Base-by-base conservation (phyloP, 2,888 invertebrate species). In the Tineola bisselliella region DNA sequence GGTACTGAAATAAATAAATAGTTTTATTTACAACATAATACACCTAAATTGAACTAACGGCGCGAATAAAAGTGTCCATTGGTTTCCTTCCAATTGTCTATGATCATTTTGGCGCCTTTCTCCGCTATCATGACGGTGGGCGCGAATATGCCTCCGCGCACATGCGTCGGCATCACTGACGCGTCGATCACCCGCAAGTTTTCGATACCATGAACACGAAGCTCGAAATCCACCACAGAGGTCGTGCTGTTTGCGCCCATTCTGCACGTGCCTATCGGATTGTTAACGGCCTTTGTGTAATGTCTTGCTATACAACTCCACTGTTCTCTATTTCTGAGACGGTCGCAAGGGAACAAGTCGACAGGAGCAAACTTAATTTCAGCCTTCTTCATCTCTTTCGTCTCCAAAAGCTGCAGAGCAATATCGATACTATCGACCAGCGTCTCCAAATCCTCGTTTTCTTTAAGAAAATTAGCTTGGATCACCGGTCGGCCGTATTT, bases 41-140 rank as follows among this genome's bases (percentile, higher is more conserved):
- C 48, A 54, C 13, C 18, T 25, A 43, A 59, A 59, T 43, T 25
- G 8, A 54, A 25, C 54, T 54, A 54, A 54, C 54, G 54, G 3
- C 54, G 54, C 54, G 65, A 73, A 63, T 76, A 77, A 63, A 76
- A 81, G 64, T 76, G 71, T 33, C 77, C 76, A 63, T 79, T 83
- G 44, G 72, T 79, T 65, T 86, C 81, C 64, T 83, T 82, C 87
- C 87, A 87, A 63, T 87, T 84, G 70, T 77, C 83, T 17, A 79
- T 69, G 6, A 87, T 75, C 72, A 86, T 72, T 65, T 78, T 80
- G 4, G 82, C 76, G 10, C 76, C 84, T 68, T 86, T 87, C 64
- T 87, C 87, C 43, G 87, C 87, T 61, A 87, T 84, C 87, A 87
- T 87, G 68, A 87, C 72, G 11, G 83, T 81, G 1, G 87, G 79